Conservation (phyloP, 2,888 invertebrate species). For the Agonopterix alstromeriana region DNA sequence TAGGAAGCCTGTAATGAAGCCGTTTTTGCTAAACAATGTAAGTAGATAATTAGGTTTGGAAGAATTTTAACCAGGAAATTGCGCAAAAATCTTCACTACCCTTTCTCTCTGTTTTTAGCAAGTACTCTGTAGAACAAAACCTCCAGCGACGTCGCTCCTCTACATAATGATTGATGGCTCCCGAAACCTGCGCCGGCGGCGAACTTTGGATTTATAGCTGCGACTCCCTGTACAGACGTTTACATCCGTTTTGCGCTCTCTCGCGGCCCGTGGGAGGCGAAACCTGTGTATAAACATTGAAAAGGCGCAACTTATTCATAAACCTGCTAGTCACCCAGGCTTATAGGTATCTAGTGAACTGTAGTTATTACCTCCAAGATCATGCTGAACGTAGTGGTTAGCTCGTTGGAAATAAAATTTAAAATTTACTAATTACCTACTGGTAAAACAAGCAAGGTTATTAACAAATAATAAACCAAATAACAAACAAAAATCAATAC, state of each 20-base stretch:
- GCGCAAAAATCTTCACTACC: no score
- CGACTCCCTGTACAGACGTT: slow-evolving; percentile 47
- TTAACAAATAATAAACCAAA: slow-evolving; percentile 2
- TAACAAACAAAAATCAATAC: background rate
- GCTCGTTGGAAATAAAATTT: no score
- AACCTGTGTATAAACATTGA: slow-evolving; percentile 2
- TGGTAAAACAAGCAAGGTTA: background rate
- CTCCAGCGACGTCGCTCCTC: slow-evolving; percentile 52
- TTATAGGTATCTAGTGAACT: no score
- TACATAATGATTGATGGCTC: slow-evolving; percentile 65
- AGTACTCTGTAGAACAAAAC: slow-evolving; percentile 31
- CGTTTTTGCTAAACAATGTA: no score
- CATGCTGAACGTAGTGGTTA: no score
- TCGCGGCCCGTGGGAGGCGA: slow-evolving; percentile 14
- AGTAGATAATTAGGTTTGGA: no score
- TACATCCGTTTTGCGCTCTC: slow-evolving; percentile 47
- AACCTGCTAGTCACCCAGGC: no score
- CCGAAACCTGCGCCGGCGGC: slow-evolving; percentile 70
- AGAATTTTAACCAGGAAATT: background rate
- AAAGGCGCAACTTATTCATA: background rate
- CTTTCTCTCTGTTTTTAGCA: slow-evolving; percentile 1
- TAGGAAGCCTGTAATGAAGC: no score
- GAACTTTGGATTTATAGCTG: slow-evolving; percentile 63
- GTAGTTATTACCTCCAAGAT: no score
- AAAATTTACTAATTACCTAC: no score